Conservation (phyloP, 2,113 vertebrate genomes). For the Agapornis roseicollis region DNA sequence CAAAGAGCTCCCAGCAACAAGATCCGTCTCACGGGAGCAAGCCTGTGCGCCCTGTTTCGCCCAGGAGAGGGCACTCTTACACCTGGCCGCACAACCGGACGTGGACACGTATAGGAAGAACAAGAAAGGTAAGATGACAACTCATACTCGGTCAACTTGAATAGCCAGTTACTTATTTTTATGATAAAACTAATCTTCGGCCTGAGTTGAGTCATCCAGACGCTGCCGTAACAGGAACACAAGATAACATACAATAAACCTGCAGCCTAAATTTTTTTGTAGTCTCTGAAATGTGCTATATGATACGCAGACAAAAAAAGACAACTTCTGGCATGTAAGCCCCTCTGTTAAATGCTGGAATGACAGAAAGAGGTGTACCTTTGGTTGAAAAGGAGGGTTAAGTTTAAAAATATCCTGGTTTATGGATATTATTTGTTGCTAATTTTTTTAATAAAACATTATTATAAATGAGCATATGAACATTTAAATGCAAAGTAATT, state of each 20-base stretch:
- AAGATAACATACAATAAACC: background rate
- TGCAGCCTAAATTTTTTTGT: background rate
- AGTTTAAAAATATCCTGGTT: background rate
- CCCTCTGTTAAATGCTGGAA: background rate
- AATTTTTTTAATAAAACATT: background rate
- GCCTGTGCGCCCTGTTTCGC: background rate
- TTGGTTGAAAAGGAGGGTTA: background rate
- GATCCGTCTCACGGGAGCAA: background rate
- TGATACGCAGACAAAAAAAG: background rate
- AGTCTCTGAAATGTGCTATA: background rate
- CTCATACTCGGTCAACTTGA: background rate
- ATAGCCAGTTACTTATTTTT: conserved; percentile 9
- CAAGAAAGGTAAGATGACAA: background rate
- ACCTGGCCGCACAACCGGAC: background rate
- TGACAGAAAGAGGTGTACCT: background rate
- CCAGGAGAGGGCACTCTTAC: conserved; percentile 57
- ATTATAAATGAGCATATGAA: background rate
- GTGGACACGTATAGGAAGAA: background rate
- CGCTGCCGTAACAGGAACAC: background rate
- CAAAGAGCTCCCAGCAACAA: background rate
- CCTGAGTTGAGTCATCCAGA: conserved; percentile 1
- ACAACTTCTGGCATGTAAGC: background rate
- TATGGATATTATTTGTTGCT: background rate
- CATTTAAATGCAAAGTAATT: background rate
- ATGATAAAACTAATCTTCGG: background rate